Evolutionary conservation across 2,888 invertebrate genomes (phyloP), one percentile per base, ranked within the genome.

Genomic region (Polymixis flavicincta): DNA sequence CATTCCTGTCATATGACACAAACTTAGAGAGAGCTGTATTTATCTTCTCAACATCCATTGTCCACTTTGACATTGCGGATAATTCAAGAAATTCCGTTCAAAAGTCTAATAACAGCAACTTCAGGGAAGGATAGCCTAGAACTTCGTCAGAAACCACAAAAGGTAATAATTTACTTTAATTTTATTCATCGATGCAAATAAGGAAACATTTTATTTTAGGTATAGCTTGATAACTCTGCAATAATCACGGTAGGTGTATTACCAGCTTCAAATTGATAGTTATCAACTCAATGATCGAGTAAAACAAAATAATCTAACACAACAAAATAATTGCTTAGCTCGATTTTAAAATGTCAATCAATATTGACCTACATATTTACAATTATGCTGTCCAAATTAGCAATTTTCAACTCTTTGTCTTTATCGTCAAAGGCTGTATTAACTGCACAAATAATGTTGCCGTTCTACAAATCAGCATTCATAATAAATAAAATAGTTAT

Each of bases 401-500:
- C 79, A 74, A 90, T 86, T 86, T 83, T 87, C 74, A 80, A 86
- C 90, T 88, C 89, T 92, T 82, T 88, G 74, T 50, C n/a, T 32
- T 78, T 82, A 74, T 57, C 7, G 77, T 89, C 89, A 91, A 86
- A 87, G 85, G 78, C 79, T 76, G 86, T 57, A 57, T 64, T 73
- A 80, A 74, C 63, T 84, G 87, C 85, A 88, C 80, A 85, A 86
- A 78, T 85, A 82, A 82, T 82, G 69, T 82, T 76, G 76, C 75
- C 80, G 89, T 89, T 90, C 89, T 85, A 92, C 87, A 91, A 91
- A 91, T 92, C 90, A 88, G 89, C 90, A 92, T 92, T 92, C 91
- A 91, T 91, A 91, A 88, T 90, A 87, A 88, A 86, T 88, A 86
- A 89, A 85, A 85, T 84, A 84, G 86, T 86, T 86, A 83, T 88